These are phyloP conservation scores for Megalopta genalis DNA, from an alignment of 1,140 invertebrate species.

Conservation along the genomic window DNA sequence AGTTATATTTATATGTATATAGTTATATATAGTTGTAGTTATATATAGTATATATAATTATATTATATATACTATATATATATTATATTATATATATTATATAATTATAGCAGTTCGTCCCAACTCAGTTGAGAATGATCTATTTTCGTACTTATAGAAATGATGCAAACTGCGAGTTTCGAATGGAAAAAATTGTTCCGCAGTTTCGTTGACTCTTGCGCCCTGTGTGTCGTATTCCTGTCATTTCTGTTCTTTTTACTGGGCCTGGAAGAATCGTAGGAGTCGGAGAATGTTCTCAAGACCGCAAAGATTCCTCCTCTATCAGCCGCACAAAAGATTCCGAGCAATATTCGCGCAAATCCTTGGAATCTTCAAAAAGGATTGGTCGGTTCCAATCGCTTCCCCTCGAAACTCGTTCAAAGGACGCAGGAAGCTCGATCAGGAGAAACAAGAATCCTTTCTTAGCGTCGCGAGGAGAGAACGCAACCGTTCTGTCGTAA, in stretches of 20 bases:
- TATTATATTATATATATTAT: too few relatives aligned
- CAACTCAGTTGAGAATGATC: too few relatives aligned
- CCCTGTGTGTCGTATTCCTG: too few relatives aligned
- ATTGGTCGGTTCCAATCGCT: neutral
- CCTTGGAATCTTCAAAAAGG: neutral
- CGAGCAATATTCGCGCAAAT: conserved; percentile 4
- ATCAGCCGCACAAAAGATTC: neutral
- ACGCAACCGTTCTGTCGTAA: conserved; percentile 27
- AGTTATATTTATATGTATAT: too few relatives aligned
- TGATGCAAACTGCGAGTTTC: too few relatives aligned
- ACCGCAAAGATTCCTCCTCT: neutral
- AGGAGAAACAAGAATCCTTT: neutral
- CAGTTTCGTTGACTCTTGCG: neutral
- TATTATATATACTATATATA: too few relatives aligned
- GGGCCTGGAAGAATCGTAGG: neutral
- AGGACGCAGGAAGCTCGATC: neutral
- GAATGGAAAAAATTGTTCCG: too few relatives aligned
- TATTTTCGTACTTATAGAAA: too few relatives aligned
- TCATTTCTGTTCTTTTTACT: neutral
- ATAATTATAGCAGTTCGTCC: too few relatives aligned
- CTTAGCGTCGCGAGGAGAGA: neutral
- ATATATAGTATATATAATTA: too few relatives aligned
- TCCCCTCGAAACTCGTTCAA: neutral
- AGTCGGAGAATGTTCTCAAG: neutral
- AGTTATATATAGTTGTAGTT: too few relatives aligned